Evolutionary conservation across 1,140 invertebrate genomes (phyloP), one percentile per base, ranked within the genome.

Genomic region (Tetraneura akinire): DNA sequence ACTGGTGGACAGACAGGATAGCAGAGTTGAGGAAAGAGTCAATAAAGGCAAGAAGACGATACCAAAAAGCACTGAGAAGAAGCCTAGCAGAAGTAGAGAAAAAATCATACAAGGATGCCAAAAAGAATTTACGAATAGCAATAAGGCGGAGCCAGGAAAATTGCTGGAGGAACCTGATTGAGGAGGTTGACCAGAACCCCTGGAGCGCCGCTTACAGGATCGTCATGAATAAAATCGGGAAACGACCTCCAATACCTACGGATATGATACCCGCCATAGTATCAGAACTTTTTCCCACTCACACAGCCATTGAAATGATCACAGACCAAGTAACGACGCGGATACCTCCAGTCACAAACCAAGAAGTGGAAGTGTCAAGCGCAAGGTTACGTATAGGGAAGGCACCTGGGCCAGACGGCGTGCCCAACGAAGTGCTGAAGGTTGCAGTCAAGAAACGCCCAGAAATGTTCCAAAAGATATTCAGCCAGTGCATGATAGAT

Each of bases 401-500:
- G 60, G 29, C 60, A 8, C 60, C 60, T 16, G 60, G 60, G n/a
- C 60, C 60, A n/a, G 60, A 64, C 13, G 60, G 60, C 4, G 29
- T 64, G 13, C 64, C 64, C 0, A 42, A 68, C 37, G n/a, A 42
- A 18, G 37, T 26, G n/a, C n/a, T 68, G n/a, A 70, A 70, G 23
- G 13, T 23, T 0, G 21, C 21, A 21, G 21, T 37, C 11, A 68
- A 18, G 16, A 47, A 29, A 13, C 18, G 8, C 3, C 42, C 42
- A 21, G 3, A 23, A n/a, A 23, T 47, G 13, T 26, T 70, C 5
- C 21, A 26, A 11, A 9, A 70, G 4, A 4, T 26, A 8, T 49
- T 13, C 9, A 29, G 14, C 21, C 37, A 18, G 23, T 45, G 66
- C 23, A 21, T 68, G 29, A 70, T 8, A 18, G 13, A 32, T 16